Evolutionary conservation across 1,140 invertebrate species (phyloP).

Genomic region (Penaeus japonicus): DNA sequence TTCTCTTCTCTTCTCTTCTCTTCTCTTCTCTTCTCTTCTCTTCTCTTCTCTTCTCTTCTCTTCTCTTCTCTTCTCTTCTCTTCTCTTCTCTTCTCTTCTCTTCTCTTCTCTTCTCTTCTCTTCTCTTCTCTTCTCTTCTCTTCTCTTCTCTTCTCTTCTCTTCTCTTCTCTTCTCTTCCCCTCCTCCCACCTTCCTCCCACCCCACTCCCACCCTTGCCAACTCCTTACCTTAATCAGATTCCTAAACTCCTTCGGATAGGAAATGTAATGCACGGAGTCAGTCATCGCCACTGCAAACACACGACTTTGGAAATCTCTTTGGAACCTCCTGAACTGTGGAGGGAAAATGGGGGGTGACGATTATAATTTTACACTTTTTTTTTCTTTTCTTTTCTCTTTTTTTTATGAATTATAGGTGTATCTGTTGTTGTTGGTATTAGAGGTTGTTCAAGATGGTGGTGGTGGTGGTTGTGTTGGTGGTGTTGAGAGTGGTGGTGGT

Average conservation of each 20-base stretch:
- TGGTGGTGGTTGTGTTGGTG: too few relatives aligned
- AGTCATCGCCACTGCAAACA: too few relatives aligned
- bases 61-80: not conserved
- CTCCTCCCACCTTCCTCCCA: not conserved
- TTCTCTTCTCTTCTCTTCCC: not conserved
- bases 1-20: not conserved
- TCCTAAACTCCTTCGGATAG: not conserved
- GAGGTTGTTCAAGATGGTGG: too few relatives aligned
- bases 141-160: not conserved
- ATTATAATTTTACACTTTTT: too few relatives aligned
- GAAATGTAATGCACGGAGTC: too few relatives aligned
- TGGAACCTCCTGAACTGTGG: too few relatives aligned
- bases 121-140: not conserved
- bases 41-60: not conserved
- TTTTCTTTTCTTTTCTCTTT: too few relatives aligned
- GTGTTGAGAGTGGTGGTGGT: too few relatives aligned
- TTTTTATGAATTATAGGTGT: too few relatives aligned
- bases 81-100: not conserved
- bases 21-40: not conserved
- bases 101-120: not conserved
- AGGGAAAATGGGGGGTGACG: too few relatives aligned
- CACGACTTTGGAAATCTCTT: too few relatives aligned
- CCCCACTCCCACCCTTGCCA: not conserved
- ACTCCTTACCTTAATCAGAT: not conserved
- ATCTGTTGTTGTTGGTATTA: too few relatives aligned